Conservation (phyloP, 2,888 invertebrate genomes). For the Nudaria mundana region DNA sequence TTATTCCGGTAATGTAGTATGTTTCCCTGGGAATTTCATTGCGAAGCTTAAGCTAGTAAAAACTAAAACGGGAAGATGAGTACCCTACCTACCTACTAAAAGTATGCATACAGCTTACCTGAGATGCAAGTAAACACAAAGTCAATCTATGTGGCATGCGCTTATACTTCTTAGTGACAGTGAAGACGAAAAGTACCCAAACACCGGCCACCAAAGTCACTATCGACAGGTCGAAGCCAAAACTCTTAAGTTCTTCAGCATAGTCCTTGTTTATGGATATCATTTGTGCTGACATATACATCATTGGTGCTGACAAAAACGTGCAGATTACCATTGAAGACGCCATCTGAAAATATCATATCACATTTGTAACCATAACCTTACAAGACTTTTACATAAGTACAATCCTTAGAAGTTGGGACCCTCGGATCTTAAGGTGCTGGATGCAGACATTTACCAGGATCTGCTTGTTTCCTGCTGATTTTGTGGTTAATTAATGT, state of each 20-base stretch:
- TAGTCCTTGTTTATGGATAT: constrained; percentile 91
- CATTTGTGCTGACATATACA: constrained; percentile 97
- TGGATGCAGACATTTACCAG: too few species aligned
- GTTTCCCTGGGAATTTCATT: too few species aligned
- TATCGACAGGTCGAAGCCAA: constrained; percentile 92
- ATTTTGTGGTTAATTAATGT: too few species aligned
- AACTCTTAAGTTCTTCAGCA: constrained; percentile 87
- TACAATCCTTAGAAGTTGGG: too few species aligned
- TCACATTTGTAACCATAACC: not conserved
- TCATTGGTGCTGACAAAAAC: constrained; percentile 95
- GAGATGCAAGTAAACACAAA: constrained; percentile 88
- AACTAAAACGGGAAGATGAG: too few species aligned
- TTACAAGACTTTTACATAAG: too few species aligned
- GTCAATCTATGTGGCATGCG: constrained; percentile 92
- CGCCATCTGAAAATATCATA: constrained; percentile 86
- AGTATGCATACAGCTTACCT: constrained; percentile 82
- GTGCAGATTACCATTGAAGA: constrained; percentile 97
- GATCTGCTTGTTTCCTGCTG: too few species aligned
- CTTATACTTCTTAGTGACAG: constrained; percentile 87
- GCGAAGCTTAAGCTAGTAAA: too few species aligned
- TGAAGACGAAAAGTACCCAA: constrained; percentile 89
- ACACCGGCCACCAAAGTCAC: constrained; percentile 88
- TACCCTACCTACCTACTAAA: too few species aligned
- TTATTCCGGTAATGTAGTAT: too few species aligned
- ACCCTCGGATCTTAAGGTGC: too few species aligned